Percentiles rank a stretch among this genome's conserved stretches.
Conservation (phyloP, 92 coral and sea anemone genomes). For the Epizoanthus stellaris region DNA sequence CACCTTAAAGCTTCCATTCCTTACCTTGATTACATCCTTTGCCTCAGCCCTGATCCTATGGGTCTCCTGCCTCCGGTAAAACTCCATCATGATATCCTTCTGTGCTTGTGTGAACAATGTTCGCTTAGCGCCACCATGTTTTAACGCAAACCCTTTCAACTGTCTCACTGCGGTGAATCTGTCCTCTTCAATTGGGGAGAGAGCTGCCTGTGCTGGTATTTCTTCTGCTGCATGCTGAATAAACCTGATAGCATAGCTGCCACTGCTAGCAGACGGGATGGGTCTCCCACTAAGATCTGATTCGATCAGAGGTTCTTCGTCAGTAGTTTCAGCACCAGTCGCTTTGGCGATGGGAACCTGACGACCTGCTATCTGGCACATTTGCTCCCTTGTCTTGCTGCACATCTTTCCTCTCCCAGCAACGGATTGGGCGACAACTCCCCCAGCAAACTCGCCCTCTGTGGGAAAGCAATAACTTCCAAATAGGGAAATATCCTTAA, state of each 20-base stretch:
- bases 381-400: conserved; percentile 45
- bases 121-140: too few relatives aligned
- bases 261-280: neutral
- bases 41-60: too few relatives aligned
- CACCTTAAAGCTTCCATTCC: too few relatives aligned
- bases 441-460: conserved; percentile 35
- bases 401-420: conserved; percentile 45
- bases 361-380: conserved; percentile 25
- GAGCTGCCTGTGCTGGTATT: neutral
- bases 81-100: too few relatives aligned
- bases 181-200: too few relatives aligned
- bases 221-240: conserved; percentile 14
- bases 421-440: conserved; percentile 44
- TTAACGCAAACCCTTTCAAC: too few relatives aligned
- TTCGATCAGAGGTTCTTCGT: neutral
- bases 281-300: neutral
- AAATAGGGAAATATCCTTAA: conserved; percentile 58
- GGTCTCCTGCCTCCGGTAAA: too few relatives aligned
- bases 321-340: conserved; percentile 28
- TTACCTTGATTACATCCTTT: too few relatives aligned
- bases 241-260: conserved; percentile 15
- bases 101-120: too few relatives aligned
- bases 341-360: conserved; percentile 32
- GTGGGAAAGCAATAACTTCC: conserved; percentile 46
- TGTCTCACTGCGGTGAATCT: too few relatives aligned